phyloP scores from a whole-genome alignment of 2,797 vertebrate species.

The Chelidonichthys spinosus region DNA sequence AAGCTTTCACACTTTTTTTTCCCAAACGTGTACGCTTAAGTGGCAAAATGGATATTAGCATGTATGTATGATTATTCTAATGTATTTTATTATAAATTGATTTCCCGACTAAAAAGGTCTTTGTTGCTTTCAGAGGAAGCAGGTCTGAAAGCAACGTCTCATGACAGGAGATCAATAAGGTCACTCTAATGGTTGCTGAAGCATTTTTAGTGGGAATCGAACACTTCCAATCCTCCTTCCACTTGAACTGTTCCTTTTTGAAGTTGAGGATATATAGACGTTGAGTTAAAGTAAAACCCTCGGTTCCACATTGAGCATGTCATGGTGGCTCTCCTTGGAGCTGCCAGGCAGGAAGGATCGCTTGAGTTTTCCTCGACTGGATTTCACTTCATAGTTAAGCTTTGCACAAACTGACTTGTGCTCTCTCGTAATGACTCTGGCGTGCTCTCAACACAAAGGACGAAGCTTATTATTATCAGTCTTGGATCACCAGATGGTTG shows the following conservation, averaged over 20 bases:
- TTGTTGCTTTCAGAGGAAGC: neutral
- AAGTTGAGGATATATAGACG: neutral
- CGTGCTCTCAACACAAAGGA: constrained; percentile 23
- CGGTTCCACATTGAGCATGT: constrained; percentile 2
- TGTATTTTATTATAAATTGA: neutral
- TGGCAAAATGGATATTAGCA: too few species aligned
- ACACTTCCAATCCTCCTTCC: constrained; percentile 2
- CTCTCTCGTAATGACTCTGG: constrained; percentile 19
- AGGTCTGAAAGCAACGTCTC: constrained; percentile 2
- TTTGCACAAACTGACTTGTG: constrained; percentile 17
- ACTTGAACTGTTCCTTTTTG: neutral
- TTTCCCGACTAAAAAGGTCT: neutral
- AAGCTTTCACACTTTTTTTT: neutral
- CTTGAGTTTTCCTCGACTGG: constrained; percentile 18
- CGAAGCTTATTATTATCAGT: constrained; percentile 38
- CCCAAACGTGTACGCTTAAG: neutral
- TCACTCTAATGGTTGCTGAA: constrained; percentile 8
- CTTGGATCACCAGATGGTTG: constrained; percentile 49
- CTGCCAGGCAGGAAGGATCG: constrained; percentile 5
- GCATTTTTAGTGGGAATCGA: constrained; percentile 18
- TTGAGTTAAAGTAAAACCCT: constrained; percentile 14
- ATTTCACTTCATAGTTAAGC: constrained; percentile 34
- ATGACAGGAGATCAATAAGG: constrained; percentile 15
- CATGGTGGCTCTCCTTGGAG: constrained; percentile 9
- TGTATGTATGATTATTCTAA: too few species aligned